Base-by-base conservation (phyloP, 2,797 vertebrate genomes). In the Typhlichthys eigenmanni region DNA sequence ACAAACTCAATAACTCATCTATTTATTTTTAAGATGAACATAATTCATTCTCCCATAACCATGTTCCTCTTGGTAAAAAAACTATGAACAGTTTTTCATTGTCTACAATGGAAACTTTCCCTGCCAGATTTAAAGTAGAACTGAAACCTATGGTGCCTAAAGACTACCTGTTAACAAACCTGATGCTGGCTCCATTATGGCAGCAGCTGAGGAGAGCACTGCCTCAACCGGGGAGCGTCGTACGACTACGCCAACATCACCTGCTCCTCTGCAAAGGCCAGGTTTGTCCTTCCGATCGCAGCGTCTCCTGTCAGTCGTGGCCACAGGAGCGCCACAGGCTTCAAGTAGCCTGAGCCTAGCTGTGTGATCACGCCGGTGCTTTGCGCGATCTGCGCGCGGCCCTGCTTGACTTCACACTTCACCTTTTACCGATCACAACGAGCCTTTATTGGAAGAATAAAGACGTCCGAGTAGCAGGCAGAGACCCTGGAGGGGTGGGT, bases 111-210 rank as follows among this genome's bases (percentile, higher is more conserved):
- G 34, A 34, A 34, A 34, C 4, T 34, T 34, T 34, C 7, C 34
- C 4, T 34, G 34, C 4, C 19, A 2, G 55, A 65, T 63, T 68
- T 1, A 76, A 19, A 69, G 71, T 86, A 88, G 91, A 92, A 92
- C 76, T 90, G 91, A 92, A 92, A 93, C 89, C 69, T 59, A n/a
- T 34, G 52, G 32, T 29, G 52, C 46, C 66, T 71, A 29, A 58
- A 67, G 66, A 55, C 14, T 64, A 50, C 58, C 58, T 74, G 58
- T 55, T 14, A 59, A 19, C 34, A 53, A 59, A 5, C 34, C 34
- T 34, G 34, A 34, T 34, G 34, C 34, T 7, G 34, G 34, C 34
- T 34, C 34, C 34, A 7, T 60, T 71, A 89, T 90, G 88, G 86
- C 88, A 75, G 24, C 78, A 64, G 81, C 58, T 75, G 74, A 61